Base-by-base conservation (phyloP, 2,797 vertebrate genomes). In the Gephyroberyx darwinii region DNA sequence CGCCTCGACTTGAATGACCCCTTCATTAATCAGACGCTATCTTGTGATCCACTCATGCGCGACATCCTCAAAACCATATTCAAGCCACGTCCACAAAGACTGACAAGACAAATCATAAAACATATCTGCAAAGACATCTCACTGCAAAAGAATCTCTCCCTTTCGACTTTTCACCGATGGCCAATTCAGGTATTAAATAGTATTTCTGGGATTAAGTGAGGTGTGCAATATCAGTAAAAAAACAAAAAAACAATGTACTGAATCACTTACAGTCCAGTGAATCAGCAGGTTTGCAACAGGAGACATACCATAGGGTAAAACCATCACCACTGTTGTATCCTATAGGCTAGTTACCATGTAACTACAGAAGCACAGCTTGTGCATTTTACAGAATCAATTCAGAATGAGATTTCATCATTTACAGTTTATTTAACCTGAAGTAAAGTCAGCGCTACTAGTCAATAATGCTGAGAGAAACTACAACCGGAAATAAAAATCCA, bases 251-350 rank as follows among this genome's bases (percentile, higher is more conserved):
- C 26, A 26, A 43, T 43, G 10, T 13, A 35, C 43, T 16, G 14
- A 45, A 14, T 14, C 43, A n/a, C 47, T 50, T n/a, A 19, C 47
- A 19, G n/a, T 50, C 9, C 12, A 50, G 14, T 80, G 62, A 86
- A 56, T 80, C 57, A 75, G 74, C 70, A 68, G 74, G 33, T 65
- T 64, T 59, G 55, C 7, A 54, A 26, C 48, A 20, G 47, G 47
- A 50, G 47, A 50, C 47, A 50, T n/a, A 50, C 43, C 43, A 50
- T 3, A n/a, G 47, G 17, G 47, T 50, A 50, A n/a, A 50, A 19
- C 8, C 17, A 45, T 45, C 4, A 45, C 43, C 43, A 45, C 14
- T 45, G 43, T 45, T 1, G 43, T 17, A 45, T 5, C 3, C 43
- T 45, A 45, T 4, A 45, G n/a, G n/a, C n/a, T n/a, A n/a, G 43